Base-by-base conservation (phyloP, 1,140 invertebrate species). In the Ruditapes philippinarum region DNA sequence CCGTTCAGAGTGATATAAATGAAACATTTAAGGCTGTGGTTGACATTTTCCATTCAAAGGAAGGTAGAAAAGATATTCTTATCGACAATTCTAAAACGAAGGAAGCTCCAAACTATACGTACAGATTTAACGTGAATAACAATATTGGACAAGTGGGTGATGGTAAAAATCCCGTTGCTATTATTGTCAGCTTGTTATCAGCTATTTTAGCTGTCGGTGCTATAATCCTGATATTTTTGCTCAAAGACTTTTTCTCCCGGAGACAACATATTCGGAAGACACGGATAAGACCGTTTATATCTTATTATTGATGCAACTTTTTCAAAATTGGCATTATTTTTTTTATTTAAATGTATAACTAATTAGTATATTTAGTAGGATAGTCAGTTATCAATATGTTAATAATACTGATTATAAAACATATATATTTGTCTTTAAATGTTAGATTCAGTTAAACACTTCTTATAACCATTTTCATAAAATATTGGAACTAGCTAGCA, bases 221-320 rank as follows among this genome's bases (percentile, higher is more conserved):
- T 4, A 25, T 86, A 0, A 86, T 86, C 25, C 12, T 86, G 0
- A 42, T 54, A 33, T 86, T 86, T 62, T 40, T 76, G 38, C 68
- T 86, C 65, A 62, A 54, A 14, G 83, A 86, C 40, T n/a, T 76
- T 0, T 62, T 86, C 28, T 86, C 70, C 2, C 38, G 40, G 25
- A 65, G 70, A 25, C 38, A 60, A n/a, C 83, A 86, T 25, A 25
- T 49, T n/a, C 83, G 83, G 4, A 86, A 86, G 19, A 86, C 83
- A 22, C 36, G 83, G 57, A 86, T 86, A 19, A 70, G 83, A 60
- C 83, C 83, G 40, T 86, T 86, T 76, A 45, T 86, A 12, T 86
- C 83, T 3, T 86, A 76, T 76, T 86, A 76, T 33, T 86, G 31
- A 76, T n/a, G n/a, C n/a, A n/a, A n/a, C n/a, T n/a, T n/a, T n/a